Evolutionary conservation across 2,113 vertebrate genomes (phyloP).

Genomic region (cat (Felis catus)): DNA sequence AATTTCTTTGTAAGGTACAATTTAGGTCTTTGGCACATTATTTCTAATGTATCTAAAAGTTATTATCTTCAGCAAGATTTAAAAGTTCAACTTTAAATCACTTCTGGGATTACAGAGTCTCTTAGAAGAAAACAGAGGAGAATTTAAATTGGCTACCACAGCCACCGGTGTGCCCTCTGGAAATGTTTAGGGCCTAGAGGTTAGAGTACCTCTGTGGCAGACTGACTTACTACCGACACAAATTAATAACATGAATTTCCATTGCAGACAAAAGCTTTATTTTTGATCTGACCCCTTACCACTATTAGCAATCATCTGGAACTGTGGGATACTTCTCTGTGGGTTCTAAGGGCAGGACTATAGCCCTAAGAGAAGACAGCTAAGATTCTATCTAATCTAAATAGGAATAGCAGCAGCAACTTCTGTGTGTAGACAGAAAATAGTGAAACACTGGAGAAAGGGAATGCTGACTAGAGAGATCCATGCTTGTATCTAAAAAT

Average conservation of each 20-base stretch:
- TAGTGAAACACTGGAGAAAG: not conserved
- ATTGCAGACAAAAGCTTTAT: not conserved
- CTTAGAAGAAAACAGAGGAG: constrained; percentile 25
- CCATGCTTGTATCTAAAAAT: not conserved
- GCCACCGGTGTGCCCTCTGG: not conserved
- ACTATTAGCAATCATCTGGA: not conserved
- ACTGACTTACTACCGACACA: not conserved
- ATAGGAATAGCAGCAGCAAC: not conserved
- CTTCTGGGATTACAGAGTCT: constrained; percentile 47
- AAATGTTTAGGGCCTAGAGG: constrained; percentile 15
- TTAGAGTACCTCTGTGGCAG: not conserved
- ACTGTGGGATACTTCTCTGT: not conserved
- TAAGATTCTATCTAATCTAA: not conserved
- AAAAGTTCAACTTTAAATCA: constrained; percentile 54
- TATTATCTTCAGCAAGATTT: not conserved
- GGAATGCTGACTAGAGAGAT: not conserved
- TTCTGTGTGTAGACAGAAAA: not conserved
- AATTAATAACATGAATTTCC: not conserved
- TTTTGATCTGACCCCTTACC: not conserved
- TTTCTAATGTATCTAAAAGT: not conserved
- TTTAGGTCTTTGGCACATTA: not conserved
- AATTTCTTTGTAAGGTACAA: not conserved
- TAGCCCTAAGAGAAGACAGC: not conserved
- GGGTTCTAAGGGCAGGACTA: not conserved
- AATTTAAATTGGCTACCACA: constrained; percentile 49